Base-by-base conservation (phyloP, 2,888 invertebrate genomes). In the Lutraria lutraria region DNA sequence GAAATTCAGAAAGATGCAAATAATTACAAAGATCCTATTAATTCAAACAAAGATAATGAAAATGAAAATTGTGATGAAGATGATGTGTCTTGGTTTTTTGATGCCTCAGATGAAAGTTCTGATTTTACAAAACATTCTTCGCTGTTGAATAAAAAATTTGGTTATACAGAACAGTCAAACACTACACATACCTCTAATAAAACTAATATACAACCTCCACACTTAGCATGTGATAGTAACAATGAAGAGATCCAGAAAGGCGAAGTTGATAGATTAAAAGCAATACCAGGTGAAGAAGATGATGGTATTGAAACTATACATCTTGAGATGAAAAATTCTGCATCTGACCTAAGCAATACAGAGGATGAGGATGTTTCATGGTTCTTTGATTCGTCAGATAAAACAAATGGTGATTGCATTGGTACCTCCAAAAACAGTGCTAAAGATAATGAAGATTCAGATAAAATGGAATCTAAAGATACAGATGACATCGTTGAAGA, bases 381-480 rank as follows among this genome's bases (percentile, higher is more conserved):
- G 88, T 88, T 80, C 56, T 85, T 88, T 88, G 85, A 88, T 53
- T 21, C 52, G 8, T 25, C n/a, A 52, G 52, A 84, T 72, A 19
- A 19, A 79, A 63, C 31, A 3, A 34, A 4, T 25, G 31, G n/a
- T 54, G 85, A 80, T 29, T 0, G 25, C 21, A 56, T 19, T 79
- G n/a, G 13, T 31, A 29, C 25, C 16, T 1, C 52, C 15, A 16
- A 81, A 53, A 81, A 52, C 56, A 43, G 21, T 43, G 34, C n/a
- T 19, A 52, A 2, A 54, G 15, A n/a, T n/a, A 63, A 60, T n/a
- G 53, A 52, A 53, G 81, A 68, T 81, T 16, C 52, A n/a, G 81
- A 86, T 25, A n/a, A 12, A 25, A 25, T 68, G 10, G 63, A 68
- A n/a, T 2, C 2, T 43, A 2, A 43, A 43, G 19, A 60, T 29